These are phyloP conservation scores for Eucera pruinosa DNA, from an alignment of 2,888 invertebrate genomes.

Conservation along the genomic window DNA sequence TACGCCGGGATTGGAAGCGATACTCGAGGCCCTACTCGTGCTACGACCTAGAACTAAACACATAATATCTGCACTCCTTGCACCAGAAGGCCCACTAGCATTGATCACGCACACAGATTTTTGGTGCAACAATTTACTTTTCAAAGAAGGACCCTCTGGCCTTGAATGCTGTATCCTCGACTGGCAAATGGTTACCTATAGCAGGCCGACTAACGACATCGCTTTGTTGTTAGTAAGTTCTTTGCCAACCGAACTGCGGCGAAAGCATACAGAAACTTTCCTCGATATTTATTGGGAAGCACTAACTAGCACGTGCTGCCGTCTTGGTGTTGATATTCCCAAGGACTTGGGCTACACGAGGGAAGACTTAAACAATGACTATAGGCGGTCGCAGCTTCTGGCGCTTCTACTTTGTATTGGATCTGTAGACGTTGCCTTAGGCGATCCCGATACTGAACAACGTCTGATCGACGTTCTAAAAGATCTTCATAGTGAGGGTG, in stretches of 20 bases:
- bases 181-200: conserved; percentile 94
- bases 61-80: conserved; percentile 89
- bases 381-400: conserved; percentile 88
- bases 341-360: conserved; percentile 86
- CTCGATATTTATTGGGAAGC: conserved; percentile 90
- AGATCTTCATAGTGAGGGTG: conserved; percentile 90
- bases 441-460: conserved; percentile 90
- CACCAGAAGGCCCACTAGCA: conserved; percentile 90
- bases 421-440: conserved; percentile 92
- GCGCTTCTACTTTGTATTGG: conserved; percentile 92
- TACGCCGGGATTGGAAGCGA: conserved; percentile 87
- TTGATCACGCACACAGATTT: conserved; percentile 93
- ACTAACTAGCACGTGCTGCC: conserved; percentile 87
- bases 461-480: conserved; percentile 90
- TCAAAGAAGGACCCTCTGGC: conserved; percentile 84
- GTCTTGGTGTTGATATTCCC: conserved; percentile 87
- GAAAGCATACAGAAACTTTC: conserved; percentile 87
- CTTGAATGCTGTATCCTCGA: conserved; percentile 89
- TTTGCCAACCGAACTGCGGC: conserved; percentile 89
- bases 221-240: conserved; percentile 90
- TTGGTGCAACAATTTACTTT: conserved; percentile 92
- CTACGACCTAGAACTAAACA: conserved; percentile 89
- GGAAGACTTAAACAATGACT: conserved; percentile 86
- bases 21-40: conserved; percentile 86
- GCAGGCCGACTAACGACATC: conserved; percentile 91